Evolutionary conservation across 2,113 vertebrate genomes (phyloP).

Genomic region (Ceyx margarethae): DNA sequence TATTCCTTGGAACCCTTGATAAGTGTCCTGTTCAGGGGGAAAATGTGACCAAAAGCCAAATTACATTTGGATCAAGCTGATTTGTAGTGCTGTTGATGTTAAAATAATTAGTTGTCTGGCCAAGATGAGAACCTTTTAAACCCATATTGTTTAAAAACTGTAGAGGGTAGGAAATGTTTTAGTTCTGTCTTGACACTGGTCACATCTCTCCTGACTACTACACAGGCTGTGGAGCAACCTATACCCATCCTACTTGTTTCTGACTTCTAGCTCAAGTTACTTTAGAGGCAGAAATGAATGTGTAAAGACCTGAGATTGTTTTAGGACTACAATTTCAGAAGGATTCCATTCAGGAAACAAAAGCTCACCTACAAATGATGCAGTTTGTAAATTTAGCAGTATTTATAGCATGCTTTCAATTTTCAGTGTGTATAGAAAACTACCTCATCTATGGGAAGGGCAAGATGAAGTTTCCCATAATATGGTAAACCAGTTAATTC

Average conservation of each 20-base stretch:
- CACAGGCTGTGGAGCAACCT: neutral
- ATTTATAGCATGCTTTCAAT: neutral
- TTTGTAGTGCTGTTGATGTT: neutral
- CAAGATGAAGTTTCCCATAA: neutral
- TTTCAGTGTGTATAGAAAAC: neutral
- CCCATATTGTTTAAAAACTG: neutral
- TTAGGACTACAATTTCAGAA: neutral
- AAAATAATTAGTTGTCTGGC: neutral
- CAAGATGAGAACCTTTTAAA: neutral
- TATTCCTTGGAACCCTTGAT: neutral
- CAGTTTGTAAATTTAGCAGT: neutral
- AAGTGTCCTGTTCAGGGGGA: neutral
- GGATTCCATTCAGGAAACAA: neutral
- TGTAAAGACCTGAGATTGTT: neutral
- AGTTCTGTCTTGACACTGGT: neutral
- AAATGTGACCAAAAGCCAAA: neutral
- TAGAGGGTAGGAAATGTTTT: neutral
- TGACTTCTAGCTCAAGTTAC: neutral
- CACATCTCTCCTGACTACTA: neutral
- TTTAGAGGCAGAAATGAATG: neutral
- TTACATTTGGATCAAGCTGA: neutral
- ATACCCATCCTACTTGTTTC: neutral
- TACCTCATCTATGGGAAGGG: neutral
- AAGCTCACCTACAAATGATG: neutral
- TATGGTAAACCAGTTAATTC: neutral